Conservation (phyloP, 2,888 invertebrate genomes). For the Lycocerus yunnanus region DNA sequence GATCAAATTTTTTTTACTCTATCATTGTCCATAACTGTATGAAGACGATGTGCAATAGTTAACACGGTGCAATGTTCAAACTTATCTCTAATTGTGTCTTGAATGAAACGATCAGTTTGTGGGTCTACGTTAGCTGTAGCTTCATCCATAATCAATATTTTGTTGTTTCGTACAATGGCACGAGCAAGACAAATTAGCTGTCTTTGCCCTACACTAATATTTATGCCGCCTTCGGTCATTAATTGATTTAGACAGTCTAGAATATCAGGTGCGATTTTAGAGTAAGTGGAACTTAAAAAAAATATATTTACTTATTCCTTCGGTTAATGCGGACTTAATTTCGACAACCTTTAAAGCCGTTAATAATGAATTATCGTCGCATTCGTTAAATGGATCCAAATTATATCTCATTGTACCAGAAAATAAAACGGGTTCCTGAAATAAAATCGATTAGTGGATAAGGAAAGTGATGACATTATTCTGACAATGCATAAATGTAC, state of each 20-base stretch:
- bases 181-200: conserved; percentile 81
- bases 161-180: conserved; percentile 75
- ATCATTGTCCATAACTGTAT: conserved; percentile 67
- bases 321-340: conserved; percentile 54
- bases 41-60: conserved; percentile 70
- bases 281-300: neutral
- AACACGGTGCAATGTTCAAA: conserved; percentile 62
- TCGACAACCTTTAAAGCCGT: conserved; percentile 54
- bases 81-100: conserved; percentile 60
- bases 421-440: conserved; percentile 67
- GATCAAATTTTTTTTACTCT: conserved; percentile 39
- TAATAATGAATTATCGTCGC: conserved; percentile 44
- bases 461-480: too few species aligned
- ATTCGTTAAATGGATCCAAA: conserved; percentile 68
- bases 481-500: too few species aligned
- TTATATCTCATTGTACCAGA: conserved; percentile 68
- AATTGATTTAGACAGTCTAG: conserved; percentile 63
- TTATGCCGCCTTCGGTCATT: conserved; percentile 73
- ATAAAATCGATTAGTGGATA: conserved; percentile 61
- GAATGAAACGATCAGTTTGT: conserved; percentile 63
- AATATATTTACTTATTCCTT: conserved; percentile 47
- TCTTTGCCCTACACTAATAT: conserved; percentile 80
- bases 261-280: conserved; percentile 30
- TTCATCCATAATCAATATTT: conserved; percentile 69
- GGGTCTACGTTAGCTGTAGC: conserved; percentile 64